These are phyloP conservation scores for Lacerta bilineata DNA, from an alignment of 2,797 vertebrate genomes.

Conservation along the genomic window DNA sequence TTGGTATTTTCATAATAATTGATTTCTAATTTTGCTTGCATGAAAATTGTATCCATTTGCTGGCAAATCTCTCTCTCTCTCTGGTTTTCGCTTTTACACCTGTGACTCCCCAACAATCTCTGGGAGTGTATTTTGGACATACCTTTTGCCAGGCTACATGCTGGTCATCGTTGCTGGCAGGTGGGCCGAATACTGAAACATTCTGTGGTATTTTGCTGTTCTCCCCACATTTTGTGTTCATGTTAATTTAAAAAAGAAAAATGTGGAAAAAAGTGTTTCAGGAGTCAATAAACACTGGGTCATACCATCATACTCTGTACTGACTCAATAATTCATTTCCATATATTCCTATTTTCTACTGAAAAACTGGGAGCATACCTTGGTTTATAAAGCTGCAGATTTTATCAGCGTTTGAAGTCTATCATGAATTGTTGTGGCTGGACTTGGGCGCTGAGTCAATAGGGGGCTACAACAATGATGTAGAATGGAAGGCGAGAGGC, in stretches of 20 bases:
- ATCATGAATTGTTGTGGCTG: background rate
- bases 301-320: constrained; percentile 53
- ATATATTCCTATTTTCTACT: background rate
- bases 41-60: constrained; percentile 68
- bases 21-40: constrained; percentile 62
- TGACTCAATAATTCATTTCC: constrained; percentile 47
- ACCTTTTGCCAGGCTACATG: constrained; percentile 80
- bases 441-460: background rate
- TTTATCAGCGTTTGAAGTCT: background rate
- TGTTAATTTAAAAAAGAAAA: constrained; percentile 58
- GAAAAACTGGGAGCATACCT: background rate
- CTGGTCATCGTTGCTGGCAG: constrained; percentile 83
- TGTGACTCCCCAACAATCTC: constrained; percentile 67
- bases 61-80: constrained; percentile 69
- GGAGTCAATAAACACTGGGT: constrained; percentile 72
- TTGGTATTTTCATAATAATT: constrained; percentile 61
- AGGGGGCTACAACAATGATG: background rate
- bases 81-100: background rate
- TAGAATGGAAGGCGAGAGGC: no score
- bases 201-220: constrained; percentile 47
- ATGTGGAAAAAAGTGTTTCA: constrained; percentile 42
- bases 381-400: background rate
- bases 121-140: constrained; percentile 55
- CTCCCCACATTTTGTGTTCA: constrained; percentile 59
- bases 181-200: constrained; percentile 50